phyloP scores from a whole-genome alignment of 2,113 vertebrate genomes.

The Tricholaema leucomelas region DNA sequence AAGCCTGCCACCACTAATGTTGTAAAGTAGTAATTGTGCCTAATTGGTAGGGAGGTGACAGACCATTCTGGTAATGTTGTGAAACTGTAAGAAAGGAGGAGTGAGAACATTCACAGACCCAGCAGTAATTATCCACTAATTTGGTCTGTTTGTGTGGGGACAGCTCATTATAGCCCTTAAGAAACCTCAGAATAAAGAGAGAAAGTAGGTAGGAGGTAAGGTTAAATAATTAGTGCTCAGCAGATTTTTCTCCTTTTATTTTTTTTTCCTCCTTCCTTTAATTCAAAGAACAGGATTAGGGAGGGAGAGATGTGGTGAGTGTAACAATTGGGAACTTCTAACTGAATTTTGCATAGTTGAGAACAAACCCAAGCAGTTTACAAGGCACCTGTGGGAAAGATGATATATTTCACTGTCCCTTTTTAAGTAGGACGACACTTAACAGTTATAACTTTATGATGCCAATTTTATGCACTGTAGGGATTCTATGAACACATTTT shows the following conservation, averaged over 20 bases:
- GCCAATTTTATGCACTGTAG: not conserved
- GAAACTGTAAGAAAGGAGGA: slow-evolving; percentile 85
- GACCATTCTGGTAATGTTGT: slow-evolving; percentile 91
- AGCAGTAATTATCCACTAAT: slow-evolving; percentile 98
- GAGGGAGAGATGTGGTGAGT: slow-evolving; percentile 68
- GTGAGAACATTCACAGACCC: slow-evolving; percentile 87
- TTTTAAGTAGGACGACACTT: slow-evolving; percentile 16
- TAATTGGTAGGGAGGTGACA: slow-evolving; percentile 99
- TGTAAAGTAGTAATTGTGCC: slow-evolving; percentile 97
- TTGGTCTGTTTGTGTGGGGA: slow-evolving; percentile 96
- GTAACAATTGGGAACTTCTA: slow-evolving; percentile 68
- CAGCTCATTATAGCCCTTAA: slow-evolving; percentile 97
- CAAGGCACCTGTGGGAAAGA: slow-evolving; percentile 2
- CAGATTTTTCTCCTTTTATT: slow-evolving; percentile 60
- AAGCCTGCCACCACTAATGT: slow-evolving; percentile 89
- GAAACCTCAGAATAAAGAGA: slow-evolving; percentile 90
- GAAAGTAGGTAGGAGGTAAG: slow-evolving; percentile 95
- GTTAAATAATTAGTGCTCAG: slow-evolving; percentile 95
- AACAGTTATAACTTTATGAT: slow-evolving; percentile 33
- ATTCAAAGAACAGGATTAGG: slow-evolving; percentile 75
- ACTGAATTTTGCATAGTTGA: slow-evolving; percentile 59
- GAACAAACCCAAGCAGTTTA: slow-evolving; percentile 36
- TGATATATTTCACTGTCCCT: not conserved
- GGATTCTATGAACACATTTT: not conserved
- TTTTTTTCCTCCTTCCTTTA: not conserved